Base-by-base conservation (phyloP, 2,888 invertebrate genomes). In the Coleophora flavipennella region DNA sequence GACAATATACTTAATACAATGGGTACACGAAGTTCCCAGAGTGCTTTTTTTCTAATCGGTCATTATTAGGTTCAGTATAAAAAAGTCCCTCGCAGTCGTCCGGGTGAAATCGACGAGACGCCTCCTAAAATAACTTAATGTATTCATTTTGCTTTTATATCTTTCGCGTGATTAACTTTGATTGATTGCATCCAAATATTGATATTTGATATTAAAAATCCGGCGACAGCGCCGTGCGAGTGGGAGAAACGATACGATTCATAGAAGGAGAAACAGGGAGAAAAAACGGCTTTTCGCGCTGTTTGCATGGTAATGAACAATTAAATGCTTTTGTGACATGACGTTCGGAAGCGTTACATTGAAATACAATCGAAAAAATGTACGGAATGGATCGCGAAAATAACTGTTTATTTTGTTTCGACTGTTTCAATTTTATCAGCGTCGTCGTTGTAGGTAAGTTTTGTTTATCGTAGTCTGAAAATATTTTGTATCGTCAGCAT, bases 101-200 rank as follows among this genome's bases (percentile, higher is more conserved):
- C 76, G 77, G 67, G 60, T 66, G 55, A 64, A 69, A 67, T 64
- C 66, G 67, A 7, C 20, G 20, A 20, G 20, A 20, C 6, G 20
- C 20, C 29, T 54, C 62, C 68, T 63, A 74, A 67, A 20, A 69
- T 65, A 72, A 68, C 62, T 64, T 77, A 76, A 80, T 78, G 67
- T 78, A 81, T 83, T 79, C 79, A 79, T 76, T 73, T 77, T 79
- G 62, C 75, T 74, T 79, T 80, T 78, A 76, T 80, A 75, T 77
- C 80, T 79, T 80, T 80, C 81, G 74, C 80, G 70, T 81, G 81
- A 84, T 83, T 81, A 81, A 78, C 71, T 79, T 77, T 83, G 81
- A 84, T 83, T 79, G 80, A 84, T 81, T 72, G 77, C 71, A 74
- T 80, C 75, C 71, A 80, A 81, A 80, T 80, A 81, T 81, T 81